These are phyloP conservation scores for Merodon equestris DNA, from an alignment of 2,888 invertebrate genomes.

Conservation along the genomic window DNA sequence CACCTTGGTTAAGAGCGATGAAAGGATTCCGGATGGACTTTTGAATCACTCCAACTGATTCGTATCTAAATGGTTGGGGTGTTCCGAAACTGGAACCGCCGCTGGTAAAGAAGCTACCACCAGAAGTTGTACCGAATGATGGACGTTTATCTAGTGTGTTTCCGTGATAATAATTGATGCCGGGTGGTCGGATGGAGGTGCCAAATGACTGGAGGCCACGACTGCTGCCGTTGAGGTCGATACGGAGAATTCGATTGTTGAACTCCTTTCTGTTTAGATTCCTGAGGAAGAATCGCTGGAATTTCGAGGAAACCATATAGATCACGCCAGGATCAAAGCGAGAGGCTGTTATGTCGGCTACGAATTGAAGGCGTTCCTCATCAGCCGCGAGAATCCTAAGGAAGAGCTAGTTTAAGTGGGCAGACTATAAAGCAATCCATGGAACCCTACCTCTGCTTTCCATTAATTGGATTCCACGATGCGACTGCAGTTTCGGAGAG, in stretches of 20 bases:
- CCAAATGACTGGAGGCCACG: slow-evolving; percentile 4
- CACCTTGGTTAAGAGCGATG: slow-evolving; percentile 76
- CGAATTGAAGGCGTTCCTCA: slow-evolving; percentile 86
- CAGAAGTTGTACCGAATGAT: slow-evolving; percentile 57
- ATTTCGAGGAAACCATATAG: slow-evolving; percentile 87
- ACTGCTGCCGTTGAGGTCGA: slow-evolving; percentile 74
- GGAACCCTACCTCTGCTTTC: slow-evolving; percentile 83
- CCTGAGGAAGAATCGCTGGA: slow-evolving; percentile 89
- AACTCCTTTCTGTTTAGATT: slow-evolving; percentile 84
- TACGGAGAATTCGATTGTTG: slow-evolving; percentile 86
- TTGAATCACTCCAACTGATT: slow-evolving; percentile 72
- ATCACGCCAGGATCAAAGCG: slow-evolving; percentile 85
- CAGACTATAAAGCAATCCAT: too few species aligned
- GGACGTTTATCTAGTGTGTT: slow-evolving; percentile 52
- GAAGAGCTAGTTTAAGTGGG: not conserved
- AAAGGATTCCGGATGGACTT: slow-evolving; percentile 76
- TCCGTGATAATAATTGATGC: slow-evolving; percentile 48
- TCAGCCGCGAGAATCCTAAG: slow-evolving; percentile 86
- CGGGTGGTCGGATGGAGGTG: slow-evolving; percentile 20
- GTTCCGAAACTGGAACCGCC: slow-evolving; percentile 52
- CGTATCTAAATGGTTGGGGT: slow-evolving; percentile 73
- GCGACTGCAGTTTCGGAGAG: slow-evolving; percentile 89
- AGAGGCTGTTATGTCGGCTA: slow-evolving; percentile 86
- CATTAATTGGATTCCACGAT: slow-evolving; percentile 87
- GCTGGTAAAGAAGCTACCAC: slow-evolving; percentile 71